Base-by-base conservation (phyloP, 2,888 invertebrate genomes). In the Poecilus cupreus region DNA sequence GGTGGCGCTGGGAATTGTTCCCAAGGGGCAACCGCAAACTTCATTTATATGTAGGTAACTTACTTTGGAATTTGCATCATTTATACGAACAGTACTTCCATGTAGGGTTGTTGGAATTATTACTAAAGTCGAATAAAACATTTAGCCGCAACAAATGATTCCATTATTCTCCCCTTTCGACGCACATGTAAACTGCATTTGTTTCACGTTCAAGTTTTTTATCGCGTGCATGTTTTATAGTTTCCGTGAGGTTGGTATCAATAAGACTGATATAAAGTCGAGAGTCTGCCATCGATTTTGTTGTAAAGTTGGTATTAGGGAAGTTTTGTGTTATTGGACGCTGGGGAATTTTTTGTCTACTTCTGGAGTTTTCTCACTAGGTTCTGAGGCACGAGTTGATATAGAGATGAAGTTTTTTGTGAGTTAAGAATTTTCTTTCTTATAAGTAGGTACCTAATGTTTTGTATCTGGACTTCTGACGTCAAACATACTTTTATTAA, bases 281-380 rank as follows among this genome's bases (percentile, higher is more conserved):
- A 60, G 60, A 60, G 16, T 13, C 60, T 26, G 13, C 32, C 26
- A 60, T 60, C 60, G 60, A 60, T 32, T 60, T 60, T 60, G 60
- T 60, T 60, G 13, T 60, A 60, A 60, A 60, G 60, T 60, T 60
- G 26, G 24, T 60, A 60, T 60, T 60, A 60, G 24, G 32, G 32
- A 60, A 60, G 60, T 60, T 54, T 54, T 54, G 54, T 18, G 16
- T 60, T 60, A 60, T 60, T 60, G 60, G 32, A 60, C 60, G 60
- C 24, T 60, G 26, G 60, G 60, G 60, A 60, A n/a, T 60, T 60
- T 60, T 60, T 60, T 60, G 60, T 60, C 24, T 60, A 26, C 24
- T 32, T 60, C 60, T 16, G 16, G 24, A 60, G 26, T 60, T 60
- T 60, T 60, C 32, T 32, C 60, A 60, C 60, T 60, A 60, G 11